These are phyloP conservation scores for Dendrolimus houi DNA, from an alignment of 2,888 invertebrate species.

Conservation along the genomic window DNA sequence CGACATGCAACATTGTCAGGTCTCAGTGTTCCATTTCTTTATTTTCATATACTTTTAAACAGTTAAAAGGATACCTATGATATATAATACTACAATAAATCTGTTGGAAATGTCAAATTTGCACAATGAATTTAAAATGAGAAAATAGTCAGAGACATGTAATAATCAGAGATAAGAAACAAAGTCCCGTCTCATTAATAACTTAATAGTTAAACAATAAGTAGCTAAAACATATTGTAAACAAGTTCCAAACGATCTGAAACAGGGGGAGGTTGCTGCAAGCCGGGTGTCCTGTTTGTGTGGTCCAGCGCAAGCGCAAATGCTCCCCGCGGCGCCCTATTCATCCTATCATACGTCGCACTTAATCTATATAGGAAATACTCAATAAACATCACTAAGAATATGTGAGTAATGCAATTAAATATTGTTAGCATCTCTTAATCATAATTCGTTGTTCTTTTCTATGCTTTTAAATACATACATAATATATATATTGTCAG, in stretches of 20 bases:
- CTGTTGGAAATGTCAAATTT: too few species aligned
- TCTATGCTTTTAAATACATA: too few species aligned
- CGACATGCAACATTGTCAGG: too few species aligned
- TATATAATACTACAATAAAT: too few species aligned
- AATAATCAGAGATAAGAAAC: background rate
- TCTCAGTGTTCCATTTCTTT: too few species aligned
- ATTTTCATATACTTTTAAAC: too few species aligned
- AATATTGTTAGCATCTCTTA: background rate
- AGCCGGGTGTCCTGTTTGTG: constrained; percentile 19
- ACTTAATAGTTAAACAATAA: constrained; percentile 1
- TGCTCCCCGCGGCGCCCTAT: constrained; percentile 37
- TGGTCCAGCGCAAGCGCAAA: constrained; percentile 13
- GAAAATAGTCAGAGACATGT: too few species aligned
- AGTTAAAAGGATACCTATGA: too few species aligned
- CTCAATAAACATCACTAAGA: background rate
- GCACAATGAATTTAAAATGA: too few species aligned
- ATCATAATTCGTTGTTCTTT: too few species aligned
- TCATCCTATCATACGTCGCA: constrained; percentile 16
- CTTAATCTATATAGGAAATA: constrained; percentile 8
- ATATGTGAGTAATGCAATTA: background rate
- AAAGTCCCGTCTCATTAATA: background rate
- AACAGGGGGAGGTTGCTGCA: background rate
- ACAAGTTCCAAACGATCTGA: background rate
- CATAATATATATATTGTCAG: too few species aligned
- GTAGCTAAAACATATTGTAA: background rate